phyloP scores from a whole-genome alignment of 1,140 invertebrate species.

The Camponotus vicinus region DNA sequence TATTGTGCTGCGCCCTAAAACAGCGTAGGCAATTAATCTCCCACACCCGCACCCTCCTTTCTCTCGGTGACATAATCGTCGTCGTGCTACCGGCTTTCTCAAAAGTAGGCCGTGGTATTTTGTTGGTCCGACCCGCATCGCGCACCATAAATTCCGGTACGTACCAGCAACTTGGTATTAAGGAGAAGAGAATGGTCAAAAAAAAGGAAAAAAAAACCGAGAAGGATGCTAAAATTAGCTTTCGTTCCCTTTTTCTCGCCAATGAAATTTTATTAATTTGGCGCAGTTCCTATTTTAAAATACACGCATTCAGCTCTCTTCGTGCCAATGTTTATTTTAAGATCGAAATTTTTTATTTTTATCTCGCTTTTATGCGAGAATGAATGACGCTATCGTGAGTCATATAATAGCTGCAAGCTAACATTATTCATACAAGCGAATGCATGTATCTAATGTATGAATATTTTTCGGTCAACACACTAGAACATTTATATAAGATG shows the following conservation, averaged over 20 bases:
- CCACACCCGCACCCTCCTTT: constrained; percentile 77
- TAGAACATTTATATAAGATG: not conserved
- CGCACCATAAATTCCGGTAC: constrained; percentile 41
- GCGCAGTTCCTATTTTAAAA: constrained; percentile 17
- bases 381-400: constrained; percentile 17
- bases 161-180: constrained; percentile 13
- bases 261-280: constrained; percentile 15
- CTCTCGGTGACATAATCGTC: constrained; percentile 70
- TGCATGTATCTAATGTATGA: not conserved
- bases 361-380: not conserved
- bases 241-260: not conserved
- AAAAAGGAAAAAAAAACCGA: not conserved
- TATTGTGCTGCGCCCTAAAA: constrained; percentile 69
- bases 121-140: constrained; percentile 18
- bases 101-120: constrained; percentile 63
- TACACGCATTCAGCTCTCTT: constrained; percentile 11
- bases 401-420: constrained; percentile 7
- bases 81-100: constrained; percentile 44
- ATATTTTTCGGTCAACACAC: not conserved
- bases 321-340: constrained; percentile 22
- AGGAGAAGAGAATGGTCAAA: not conserved
- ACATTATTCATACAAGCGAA: not conserved
- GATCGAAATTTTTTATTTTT: constrained; percentile 4
- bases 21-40: constrained; percentile 76
- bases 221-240: not conserved